Evolutionary conservation across 2,888 invertebrate species (phyloP), one percentile per base, ranked within the genome.

Genomic region (Cataglyphis cursor): DNA sequence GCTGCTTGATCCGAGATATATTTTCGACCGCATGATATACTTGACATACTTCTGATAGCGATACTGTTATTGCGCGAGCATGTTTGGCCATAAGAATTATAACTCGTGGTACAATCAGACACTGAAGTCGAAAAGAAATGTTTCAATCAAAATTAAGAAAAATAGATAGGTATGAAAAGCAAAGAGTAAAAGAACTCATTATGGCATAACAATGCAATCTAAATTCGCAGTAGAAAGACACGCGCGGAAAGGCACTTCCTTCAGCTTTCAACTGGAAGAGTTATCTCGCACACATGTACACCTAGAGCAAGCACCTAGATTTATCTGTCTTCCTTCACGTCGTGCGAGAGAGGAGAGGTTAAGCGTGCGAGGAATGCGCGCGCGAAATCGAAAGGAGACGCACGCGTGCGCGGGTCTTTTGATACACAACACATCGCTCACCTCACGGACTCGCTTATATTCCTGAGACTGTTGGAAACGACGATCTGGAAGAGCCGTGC

Each of bases 391-490:
- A 15, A 54, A 15, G 6, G 38, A 31, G 24, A 74, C 15, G 18
- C 57, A 15, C 54, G 38, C 10, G 62, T 10, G 10, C 38, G 18
- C 48, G 44, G 28, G 62, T 9, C 15, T 61, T 12, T 61, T 12
- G 3, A 8, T 9, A 21, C 10, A 24, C 38, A 38, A 38, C 48
- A 8, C 18, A 8, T 72, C 59, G 73, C 92, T 93, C 73, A 94
- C 94, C 93, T 93, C 21, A 94, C 92, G 21, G 91, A 93, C 28
- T 92, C 90, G 4, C 92, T 89, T 61, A 93, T 91, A n/a, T 85
- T 87, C 78, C 90, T 88, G 44, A 94, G 88, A 65, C 78, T 86
- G 38, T 92, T 92, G 9, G 89, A 87, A 44, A 94, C 54, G 2
- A 91, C 91, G 8, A 92, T 89, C 24, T 88, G 90, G 68, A 94